A percentile compares a stretch with the other conserved stretches of the same genome.
phyloP scores from a whole-genome alignment of 2,888 invertebrate species.

The Polydrusus cervinus region DNA sequence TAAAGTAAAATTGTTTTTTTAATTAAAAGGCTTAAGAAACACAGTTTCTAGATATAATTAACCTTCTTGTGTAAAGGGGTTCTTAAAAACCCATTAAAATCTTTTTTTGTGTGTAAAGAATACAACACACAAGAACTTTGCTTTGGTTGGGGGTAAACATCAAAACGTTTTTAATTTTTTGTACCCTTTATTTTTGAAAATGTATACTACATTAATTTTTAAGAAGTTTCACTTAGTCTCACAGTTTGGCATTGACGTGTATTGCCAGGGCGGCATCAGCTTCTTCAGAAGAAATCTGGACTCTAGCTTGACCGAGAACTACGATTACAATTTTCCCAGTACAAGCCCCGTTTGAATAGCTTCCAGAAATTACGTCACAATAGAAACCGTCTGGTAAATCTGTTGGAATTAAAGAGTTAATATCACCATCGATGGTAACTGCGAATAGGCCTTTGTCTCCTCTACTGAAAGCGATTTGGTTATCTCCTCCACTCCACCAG shows the following conservation, averaged over 20 bases:
- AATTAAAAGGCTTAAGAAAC: no score
- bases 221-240: no score
- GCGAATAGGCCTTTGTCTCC: conserved; percentile 81
- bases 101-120: no score
- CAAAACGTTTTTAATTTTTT: no score
- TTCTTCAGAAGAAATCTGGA: conserved; percentile 73
- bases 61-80: no score
- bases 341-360: conserved; percentile 75
- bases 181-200: no score
- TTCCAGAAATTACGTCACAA: conserved; percentile 89
- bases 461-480: conserved; percentile 90
- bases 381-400: conserved; percentile 85
- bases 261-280: conserved; percentile 83
- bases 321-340: conserved; percentile 80
- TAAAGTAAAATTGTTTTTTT: no score
- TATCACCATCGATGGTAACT: conserved; percentile 79
- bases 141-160: no score
- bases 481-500: conserved; percentile 89
- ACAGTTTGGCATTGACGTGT: conserved; percentile 71
- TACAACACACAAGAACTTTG: no score
- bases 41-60: no score
- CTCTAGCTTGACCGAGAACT: conserved; percentile 74
- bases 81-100: no score
- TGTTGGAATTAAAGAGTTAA: conserved; percentile 78
- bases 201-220: no score